Evolutionary conservation across 2,113 vertebrate genomes (phyloP).

Genomic region (Oryzias javanicus): DNA sequence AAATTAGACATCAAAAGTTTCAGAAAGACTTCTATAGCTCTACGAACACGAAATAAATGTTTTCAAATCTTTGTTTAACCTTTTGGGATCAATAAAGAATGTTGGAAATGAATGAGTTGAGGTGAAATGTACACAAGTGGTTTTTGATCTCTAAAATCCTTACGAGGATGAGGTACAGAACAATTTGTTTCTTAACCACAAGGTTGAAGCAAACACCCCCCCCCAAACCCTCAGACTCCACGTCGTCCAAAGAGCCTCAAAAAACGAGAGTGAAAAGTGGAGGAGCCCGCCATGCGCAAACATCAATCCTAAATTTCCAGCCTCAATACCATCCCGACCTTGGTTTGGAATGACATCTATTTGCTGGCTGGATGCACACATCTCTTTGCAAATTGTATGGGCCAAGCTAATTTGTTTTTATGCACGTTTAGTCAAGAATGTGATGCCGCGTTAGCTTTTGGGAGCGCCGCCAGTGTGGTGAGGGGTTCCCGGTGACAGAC

Average conservation of each 20-base stretch:
- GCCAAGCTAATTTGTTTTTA: constrained; percentile 81
- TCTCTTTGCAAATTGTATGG: constrained; percentile 80
- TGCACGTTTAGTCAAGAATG: constrained; percentile 80
- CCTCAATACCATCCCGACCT: constrained; percentile 75
- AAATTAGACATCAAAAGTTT: background rate
- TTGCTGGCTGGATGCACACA: constrained; percentile 81
- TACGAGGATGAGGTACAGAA: constrained; percentile 9
- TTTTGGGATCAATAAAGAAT: too few relatives aligned
- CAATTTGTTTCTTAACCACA: constrained; percentile 39
- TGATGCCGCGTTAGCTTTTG: constrained; percentile 72
- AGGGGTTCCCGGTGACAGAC: constrained; percentile 68
- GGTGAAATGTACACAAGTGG: too few relatives aligned
- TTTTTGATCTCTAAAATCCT: too few relatives aligned
- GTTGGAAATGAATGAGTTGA: too few relatives aligned
- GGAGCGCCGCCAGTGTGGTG: constrained; percentile 63
- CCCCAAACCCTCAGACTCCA: constrained; percentile 30
- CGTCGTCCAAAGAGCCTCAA: constrained; percentile 54
- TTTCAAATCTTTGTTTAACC: background rate
- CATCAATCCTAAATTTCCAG: constrained; percentile 78
- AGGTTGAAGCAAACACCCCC: constrained; percentile 26
- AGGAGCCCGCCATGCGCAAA: constrained; percentile 64
- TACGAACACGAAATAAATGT: background rate
- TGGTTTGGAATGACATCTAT: constrained; percentile 81
- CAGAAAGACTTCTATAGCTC: background rate
- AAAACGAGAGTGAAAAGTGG: constrained; percentile 62